Conservation (phyloP, 2,113 vertebrate genomes). For the Dermatemys mawii region DNA sequence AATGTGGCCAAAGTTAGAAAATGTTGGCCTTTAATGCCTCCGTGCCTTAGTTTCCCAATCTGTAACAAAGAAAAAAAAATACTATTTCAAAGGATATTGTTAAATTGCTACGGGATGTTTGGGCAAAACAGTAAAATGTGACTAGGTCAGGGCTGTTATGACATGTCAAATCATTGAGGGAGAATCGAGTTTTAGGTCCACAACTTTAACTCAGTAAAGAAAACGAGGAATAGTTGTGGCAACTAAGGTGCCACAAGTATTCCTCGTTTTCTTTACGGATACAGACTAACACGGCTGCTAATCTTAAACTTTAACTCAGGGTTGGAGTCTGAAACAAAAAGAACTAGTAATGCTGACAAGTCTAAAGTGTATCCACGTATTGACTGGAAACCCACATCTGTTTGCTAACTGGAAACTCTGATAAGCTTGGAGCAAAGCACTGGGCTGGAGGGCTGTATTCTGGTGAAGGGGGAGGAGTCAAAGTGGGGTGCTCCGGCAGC, state of each 20-base stretch:
- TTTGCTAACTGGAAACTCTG: too few relatives aligned
- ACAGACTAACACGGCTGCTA: too few relatives aligned
- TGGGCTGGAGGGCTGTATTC: not conserved
- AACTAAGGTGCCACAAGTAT: too few relatives aligned
- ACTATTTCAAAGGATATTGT: not conserved
- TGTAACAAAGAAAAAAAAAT: not conserved
- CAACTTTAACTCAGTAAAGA: not conserved
- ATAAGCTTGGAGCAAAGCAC: not conserved
- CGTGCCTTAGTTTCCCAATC: not conserved
- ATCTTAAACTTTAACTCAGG: not conserved
- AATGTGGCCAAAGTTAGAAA: not conserved
- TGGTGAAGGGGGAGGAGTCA: not conserved
- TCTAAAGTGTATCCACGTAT: not conserved
- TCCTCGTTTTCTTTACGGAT: too few relatives aligned
- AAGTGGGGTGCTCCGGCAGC: not conserved
- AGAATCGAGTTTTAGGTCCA: not conserved
- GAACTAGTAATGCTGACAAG: not conserved
- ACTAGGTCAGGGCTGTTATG: not conserved
- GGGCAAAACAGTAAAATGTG: not conserved
- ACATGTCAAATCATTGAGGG: not conserved
- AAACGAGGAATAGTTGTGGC: too few relatives aligned
- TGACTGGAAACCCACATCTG: too few relatives aligned
- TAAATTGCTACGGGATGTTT: not conserved
- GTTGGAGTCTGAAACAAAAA: not conserved
- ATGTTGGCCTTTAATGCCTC: not conserved